These are phyloP conservation scores for Myotis pilosus DNA, from an alignment of 2,797 vertebrate genomes.

Conservation along the genomic window DNA sequence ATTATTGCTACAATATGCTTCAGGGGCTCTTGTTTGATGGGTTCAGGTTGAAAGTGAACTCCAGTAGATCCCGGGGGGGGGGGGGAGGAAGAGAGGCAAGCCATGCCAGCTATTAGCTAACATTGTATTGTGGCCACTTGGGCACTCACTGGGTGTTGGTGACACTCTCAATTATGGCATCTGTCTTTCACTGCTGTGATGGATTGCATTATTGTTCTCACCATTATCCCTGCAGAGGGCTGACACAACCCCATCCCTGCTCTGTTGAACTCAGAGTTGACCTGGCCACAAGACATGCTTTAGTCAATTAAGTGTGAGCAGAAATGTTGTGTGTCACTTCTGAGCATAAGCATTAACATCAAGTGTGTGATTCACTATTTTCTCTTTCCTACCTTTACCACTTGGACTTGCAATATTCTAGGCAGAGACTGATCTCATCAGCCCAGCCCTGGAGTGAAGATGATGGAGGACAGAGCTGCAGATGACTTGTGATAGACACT, in stretches of 20 bases:
- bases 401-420: background rate
- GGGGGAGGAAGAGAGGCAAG: background rate
- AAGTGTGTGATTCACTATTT: background rate
- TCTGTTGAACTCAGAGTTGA: slow-evolving; percentile 26
- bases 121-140: background rate
- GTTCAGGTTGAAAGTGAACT: slow-evolving; percentile 20
- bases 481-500: background rate
- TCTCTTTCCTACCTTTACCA: background rate
- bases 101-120: background rate
- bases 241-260: background rate
- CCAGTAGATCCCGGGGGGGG: background rate
- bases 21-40: background rate
- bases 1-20: background rate
- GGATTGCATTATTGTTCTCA: background rate
- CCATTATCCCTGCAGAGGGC: background rate
- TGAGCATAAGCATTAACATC: slow-evolving; percentile 30
- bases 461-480: background rate
- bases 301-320: slow-evolving; percentile 19
- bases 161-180: background rate
- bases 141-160: background rate
- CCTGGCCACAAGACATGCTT: background rate
- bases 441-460: background rate
- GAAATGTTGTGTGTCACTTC: slow-evolving; percentile 8
- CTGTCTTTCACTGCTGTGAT: background rate
- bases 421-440: background rate